Percentiles rank a stretch among this genome's conserved stretches.
Conservation (phyloP, 2,888 invertebrate species). For the Pristionchus fissidentatus region DNA sequence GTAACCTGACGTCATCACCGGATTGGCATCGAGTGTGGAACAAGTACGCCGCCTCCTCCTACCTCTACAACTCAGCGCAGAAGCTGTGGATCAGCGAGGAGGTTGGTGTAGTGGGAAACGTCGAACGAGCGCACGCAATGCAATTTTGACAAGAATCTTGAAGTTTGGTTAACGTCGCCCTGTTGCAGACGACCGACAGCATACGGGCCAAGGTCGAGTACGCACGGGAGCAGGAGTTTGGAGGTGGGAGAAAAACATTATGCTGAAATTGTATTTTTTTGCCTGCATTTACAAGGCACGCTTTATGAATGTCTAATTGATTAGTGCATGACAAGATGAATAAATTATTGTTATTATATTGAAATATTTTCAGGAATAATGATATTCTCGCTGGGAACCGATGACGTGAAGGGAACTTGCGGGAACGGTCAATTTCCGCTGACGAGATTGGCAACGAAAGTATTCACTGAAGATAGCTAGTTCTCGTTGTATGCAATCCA, state of each 20-base stretch:
- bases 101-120: slow-evolving; percentile 26
- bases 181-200: slow-evolving; percentile 31
- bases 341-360: not conserved
- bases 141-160: not conserved
- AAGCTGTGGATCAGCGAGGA: slow-evolving; percentile 45
- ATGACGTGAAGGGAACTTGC: slow-evolving; percentile 6
- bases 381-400: slow-evolving; percentile 29
- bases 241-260: no score
- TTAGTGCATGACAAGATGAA: no score
- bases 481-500: no score
- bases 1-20: not conserved
- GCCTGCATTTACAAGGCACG: no score
- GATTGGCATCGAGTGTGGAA: slow-evolving; percentile 79
- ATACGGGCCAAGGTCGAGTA: slow-evolving; percentile 32
- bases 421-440: slow-evolving; percentile 11
- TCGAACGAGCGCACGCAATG: not conserved
- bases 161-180: not conserved
- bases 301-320: no score
- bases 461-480: no score
- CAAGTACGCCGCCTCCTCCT: slow-evolving; percentile 84
- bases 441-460: not conserved
- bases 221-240: slow-evolving; percentile 10
- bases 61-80: slow-evolving; percentile 71
- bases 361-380: slow-evolving; percentile 9
- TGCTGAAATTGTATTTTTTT: no score